Percentiles rank a stretch among this genome's conserved stretches.
phyloP scores from a whole-genome alignment of 2,113 vertebrate genomes.

The Trogon surrucura region DNA sequence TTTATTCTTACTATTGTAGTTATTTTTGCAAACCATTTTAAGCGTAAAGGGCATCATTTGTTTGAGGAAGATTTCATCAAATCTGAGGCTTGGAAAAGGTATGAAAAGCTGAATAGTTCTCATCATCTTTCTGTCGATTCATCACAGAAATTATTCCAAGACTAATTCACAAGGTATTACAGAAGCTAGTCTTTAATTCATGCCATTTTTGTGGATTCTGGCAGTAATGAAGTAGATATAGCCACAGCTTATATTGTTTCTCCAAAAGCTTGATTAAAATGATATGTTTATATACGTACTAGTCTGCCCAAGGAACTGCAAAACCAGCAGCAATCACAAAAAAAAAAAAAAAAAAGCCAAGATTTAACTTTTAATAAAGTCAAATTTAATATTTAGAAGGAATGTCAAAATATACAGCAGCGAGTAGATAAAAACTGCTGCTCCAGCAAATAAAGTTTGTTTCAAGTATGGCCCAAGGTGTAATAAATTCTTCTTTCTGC shows the following conservation, averaged over 20 bases:
- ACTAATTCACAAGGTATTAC: constrained; percentile 43
- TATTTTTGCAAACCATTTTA: not conserved
- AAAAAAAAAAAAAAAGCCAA: constrained; percentile 44
- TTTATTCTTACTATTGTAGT: not conserved
- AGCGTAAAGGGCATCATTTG: constrained; percentile 24
- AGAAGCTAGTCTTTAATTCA: constrained; percentile 55
- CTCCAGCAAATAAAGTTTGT: constrained; percentile 79
- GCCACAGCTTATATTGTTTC: constrained; percentile 40
- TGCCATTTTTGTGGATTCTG: constrained; percentile 44
- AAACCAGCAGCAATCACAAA: constrained; percentile 37
- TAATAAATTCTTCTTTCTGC: constrained; percentile 77
- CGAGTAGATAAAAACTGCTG: constrained; percentile 70
- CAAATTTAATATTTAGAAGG: constrained; percentile 73
- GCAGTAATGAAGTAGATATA: constrained; percentile 40
- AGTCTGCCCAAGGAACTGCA: constrained; percentile 37
- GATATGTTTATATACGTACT: constrained; percentile 15
- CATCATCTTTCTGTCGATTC: not conserved
- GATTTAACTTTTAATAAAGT: constrained; percentile 75
- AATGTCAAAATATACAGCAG: constrained; percentile 73
- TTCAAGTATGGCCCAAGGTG: constrained; percentile 76
- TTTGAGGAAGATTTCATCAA: constrained; percentile 37
- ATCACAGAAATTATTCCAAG: constrained; percentile 57
- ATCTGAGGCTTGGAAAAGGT: not conserved
- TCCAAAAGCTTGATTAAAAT: constrained; percentile 46
- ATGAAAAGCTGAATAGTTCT: not conserved